Evolutionary conservation across 2,797 vertebrate genomes (phyloP).

Genomic region (Brachyalestes nurse): DNA sequence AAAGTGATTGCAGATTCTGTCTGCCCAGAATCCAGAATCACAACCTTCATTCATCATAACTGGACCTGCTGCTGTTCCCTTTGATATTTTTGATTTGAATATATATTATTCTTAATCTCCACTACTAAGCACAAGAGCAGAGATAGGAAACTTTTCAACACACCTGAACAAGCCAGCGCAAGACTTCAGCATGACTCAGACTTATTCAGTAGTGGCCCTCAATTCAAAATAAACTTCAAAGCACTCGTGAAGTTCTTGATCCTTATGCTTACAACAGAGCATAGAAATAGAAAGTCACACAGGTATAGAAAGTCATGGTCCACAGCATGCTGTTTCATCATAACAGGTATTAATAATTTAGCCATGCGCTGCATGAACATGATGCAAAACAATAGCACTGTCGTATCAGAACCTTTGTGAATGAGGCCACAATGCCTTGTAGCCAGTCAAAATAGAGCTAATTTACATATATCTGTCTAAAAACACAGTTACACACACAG

Average conservation of each 20-base stretch:
- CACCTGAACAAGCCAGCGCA: constrained; percentile 8
- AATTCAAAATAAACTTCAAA: not conserved
- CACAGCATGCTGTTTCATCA: not conserved
- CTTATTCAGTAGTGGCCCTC: constrained; percentile 4
- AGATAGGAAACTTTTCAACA: not conserved
- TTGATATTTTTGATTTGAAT: not conserved
- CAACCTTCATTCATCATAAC: constrained; percentile 64
- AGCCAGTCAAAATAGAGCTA: no score
- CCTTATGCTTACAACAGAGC: not conserved
- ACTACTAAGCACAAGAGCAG: constrained; percentile 19
- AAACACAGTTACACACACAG: no score
- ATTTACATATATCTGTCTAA: no score
- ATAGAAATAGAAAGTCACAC: not conserved
- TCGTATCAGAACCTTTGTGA: no score
- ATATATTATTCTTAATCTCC: constrained; percentile 3
- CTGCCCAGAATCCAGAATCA: constrained; percentile 33
- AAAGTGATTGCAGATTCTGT: constrained; percentile 66
- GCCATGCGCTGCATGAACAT: no score
- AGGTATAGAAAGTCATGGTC: no score
- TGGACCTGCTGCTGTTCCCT: constrained; percentile 22
- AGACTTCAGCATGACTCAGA: constrained; percentile 3
- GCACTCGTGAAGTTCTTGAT: not conserved
- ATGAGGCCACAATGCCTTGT: no score
- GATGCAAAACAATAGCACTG: not conserved
- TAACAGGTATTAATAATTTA: not conserved